Percentiles rank a stretch among this genome's conserved stretches.
These are phyloP conservation scores for Aleiodes testaceus DNA, from an alignment of 2,888 invertebrate genomes.

Conservation along the genomic window DNA sequence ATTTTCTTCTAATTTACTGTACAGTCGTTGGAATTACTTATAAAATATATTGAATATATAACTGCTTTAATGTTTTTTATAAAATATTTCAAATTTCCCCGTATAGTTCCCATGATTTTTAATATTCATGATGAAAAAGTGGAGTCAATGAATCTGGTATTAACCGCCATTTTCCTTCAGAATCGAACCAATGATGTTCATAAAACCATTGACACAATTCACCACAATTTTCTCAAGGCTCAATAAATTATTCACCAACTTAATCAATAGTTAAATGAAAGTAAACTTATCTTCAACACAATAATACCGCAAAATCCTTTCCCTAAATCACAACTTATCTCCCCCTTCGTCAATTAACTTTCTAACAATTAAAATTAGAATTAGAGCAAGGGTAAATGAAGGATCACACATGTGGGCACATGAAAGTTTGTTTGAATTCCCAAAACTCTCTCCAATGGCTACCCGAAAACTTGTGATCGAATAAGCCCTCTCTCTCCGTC, in stretches of 20 bases:
- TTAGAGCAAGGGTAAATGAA: neutral
- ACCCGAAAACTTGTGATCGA: slow-evolving; percentile 35
- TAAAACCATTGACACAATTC: too few species aligned
- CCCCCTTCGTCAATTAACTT: neutral
- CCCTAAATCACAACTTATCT: too few species aligned
- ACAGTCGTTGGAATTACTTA: neutral
- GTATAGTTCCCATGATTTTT: neutral
- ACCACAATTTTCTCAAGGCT: too few species aligned
- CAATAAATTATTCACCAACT: too few species aligned
- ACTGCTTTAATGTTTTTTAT: neutral
- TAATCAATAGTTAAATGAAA: too few species aligned
- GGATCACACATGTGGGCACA: neutral
- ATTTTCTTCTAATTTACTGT: slow-evolving; percentile 12
- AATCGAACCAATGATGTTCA: too few species aligned
- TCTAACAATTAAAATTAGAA: neutral
- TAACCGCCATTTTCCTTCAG: neutral
- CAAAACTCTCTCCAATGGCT: slow-evolving; percentile 20
- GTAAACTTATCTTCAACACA: too few species aligned
- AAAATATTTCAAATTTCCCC: neutral
- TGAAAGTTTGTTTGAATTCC: slow-evolving; percentile 34
- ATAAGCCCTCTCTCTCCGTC: slow-evolving; percentile 5
- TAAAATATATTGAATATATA: neutral
- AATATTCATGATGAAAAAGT: slow-evolving; percentile 1
- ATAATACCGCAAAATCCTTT: too few species aligned
- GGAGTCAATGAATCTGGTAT: neutral